phyloP scores from a whole-genome alignment of 2,797 vertebrate species.

The Mormyrus proboscirostris region DNA sequence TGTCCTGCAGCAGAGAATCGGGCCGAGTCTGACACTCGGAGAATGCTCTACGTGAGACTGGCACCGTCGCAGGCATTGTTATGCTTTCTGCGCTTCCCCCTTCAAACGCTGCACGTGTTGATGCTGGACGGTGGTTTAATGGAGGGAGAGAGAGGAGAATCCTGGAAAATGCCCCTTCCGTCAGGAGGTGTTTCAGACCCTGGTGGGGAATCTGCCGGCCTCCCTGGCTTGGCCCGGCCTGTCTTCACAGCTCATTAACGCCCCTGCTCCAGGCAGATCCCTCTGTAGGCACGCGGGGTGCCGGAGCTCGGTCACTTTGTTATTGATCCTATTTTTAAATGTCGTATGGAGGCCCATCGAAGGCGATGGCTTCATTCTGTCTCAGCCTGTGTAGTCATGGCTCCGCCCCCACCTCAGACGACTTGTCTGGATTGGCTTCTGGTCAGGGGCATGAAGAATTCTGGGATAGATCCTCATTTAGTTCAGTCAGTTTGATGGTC shows the following conservation, averaged over 20 bases:
- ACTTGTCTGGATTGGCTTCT: neutral
- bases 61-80: neutral
- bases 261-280: neutral
- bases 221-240: neutral
- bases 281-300: neutral
- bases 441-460: neutral
- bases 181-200: neutral
- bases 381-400: neutral
- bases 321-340: neutral
- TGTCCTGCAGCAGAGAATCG: neutral
- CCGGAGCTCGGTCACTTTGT: neutral
- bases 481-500: neutral
- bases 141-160: neutral
- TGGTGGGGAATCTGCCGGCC: neutral
- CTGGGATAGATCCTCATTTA: neutral
- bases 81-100: neutral
- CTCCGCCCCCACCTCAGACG: neutral
- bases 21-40: neutral
- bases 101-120: neutral
- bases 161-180: neutral
- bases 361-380: neutral
- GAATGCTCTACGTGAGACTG: neutral
- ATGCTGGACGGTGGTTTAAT: neutral
- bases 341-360: neutral
- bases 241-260: neutral